Conservation (phyloP, 2,888 invertebrate genomes). For the Dasysyrphus albostriatus region DNA sequence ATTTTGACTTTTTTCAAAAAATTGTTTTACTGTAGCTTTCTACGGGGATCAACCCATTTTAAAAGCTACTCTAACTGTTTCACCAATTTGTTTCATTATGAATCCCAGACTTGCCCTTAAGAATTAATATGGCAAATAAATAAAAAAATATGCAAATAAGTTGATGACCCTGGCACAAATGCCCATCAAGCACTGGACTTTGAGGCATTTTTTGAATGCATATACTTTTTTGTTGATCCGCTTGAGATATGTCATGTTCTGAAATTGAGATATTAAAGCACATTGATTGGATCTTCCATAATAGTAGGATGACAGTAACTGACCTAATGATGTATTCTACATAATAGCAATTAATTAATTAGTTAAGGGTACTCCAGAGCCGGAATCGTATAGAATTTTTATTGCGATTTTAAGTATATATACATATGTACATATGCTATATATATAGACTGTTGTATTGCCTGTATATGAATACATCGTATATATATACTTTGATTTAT, state of each 20-base stretch:
- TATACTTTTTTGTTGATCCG: constrained; percentile 1
- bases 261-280: constrained; percentile 30
- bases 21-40: too few species aligned
- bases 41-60: too few species aligned
- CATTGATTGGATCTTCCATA: constrained; percentile 27
- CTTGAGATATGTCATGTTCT: constrained; percentile 22
- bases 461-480: neutral
- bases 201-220: constrained; percentile 11
- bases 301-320: constrained; percentile 20
- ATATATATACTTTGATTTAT: constrained; percentile 52
- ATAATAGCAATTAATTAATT: constrained; percentile 42
- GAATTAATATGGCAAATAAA: neutral
- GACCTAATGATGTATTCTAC: constrained; percentile 59
- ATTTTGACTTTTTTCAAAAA: too few species aligned
- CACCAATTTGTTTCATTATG: neutral
- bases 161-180: constrained; percentile 75
- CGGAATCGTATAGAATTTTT: neutral
- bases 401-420: neutral
- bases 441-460: neutral
- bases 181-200: constrained; percentile 53
- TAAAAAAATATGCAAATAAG: constrained; percentile 59
- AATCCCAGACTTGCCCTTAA: neutral
- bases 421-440: too few species aligned
- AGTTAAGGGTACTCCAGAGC: neutral
- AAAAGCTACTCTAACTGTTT: too few species aligned